Conservation (phyloP, 2,113 vertebrate species). For the Eidolon helvum region DNA sequence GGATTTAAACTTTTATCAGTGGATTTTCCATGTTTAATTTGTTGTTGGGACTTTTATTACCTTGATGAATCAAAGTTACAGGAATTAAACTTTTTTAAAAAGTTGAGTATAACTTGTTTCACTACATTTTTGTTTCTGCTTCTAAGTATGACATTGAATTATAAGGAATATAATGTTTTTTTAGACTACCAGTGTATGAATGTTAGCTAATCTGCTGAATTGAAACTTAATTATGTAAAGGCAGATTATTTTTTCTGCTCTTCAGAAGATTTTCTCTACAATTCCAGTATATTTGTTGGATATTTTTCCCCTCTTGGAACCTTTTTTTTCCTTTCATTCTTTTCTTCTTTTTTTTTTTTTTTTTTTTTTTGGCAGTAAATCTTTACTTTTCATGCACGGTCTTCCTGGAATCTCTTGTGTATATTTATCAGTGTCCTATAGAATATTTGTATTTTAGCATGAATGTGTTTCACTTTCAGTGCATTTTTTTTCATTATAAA, state of each 20-base stretch:
- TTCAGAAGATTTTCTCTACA: slow-evolving; percentile 5
- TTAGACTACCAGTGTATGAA: not conserved
- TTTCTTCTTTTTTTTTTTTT: too few relatives aligned
- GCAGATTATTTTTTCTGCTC: not conserved
- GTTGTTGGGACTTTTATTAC: not conserved
- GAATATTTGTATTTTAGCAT: slow-evolving; percentile 16
- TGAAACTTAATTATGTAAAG: not conserved
- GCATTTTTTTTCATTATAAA: slow-evolving; percentile 40
- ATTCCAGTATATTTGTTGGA: slow-evolving; percentile 2
- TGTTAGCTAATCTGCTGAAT: not conserved
- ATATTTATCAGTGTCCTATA: not conserved
- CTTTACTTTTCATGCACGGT: too few relatives aligned
- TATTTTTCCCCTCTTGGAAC: not conserved
- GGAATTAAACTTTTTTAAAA: not conserved
- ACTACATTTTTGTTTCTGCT: slow-evolving; percentile 25
- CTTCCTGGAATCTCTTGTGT: not conserved
- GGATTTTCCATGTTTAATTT: slow-evolving; percentile 23
- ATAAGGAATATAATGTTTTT: not conserved
- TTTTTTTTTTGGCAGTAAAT: too few relatives aligned
- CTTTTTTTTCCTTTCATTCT: too few relatives aligned
- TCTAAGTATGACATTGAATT: not conserved
- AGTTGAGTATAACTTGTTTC: not conserved
- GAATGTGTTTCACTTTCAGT: not conserved
- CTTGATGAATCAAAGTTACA: not conserved
- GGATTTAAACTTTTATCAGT: slow-evolving; percentile 5